Base-by-base conservation (phyloP, 2,888 invertebrate species). In the Dicyrtomina minuta region DNA sequence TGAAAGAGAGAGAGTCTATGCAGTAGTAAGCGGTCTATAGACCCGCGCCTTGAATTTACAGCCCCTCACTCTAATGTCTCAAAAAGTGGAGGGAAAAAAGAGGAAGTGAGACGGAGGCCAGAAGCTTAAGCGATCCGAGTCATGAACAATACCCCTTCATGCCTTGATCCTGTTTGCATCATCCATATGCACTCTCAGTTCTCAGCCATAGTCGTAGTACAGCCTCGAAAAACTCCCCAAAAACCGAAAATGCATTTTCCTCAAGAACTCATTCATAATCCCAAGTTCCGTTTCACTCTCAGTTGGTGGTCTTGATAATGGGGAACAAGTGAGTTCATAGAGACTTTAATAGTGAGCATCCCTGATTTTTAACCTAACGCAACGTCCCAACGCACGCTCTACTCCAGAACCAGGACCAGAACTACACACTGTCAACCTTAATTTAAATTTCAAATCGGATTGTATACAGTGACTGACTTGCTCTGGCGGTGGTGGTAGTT, bases 401-500 rank as follows among this genome's bases (percentile, higher is more conserved):
- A 33, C 33, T 8, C n/a, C n/a, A n/a, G 12, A 22, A 24, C 61
- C 26, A 46, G 46, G 24, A 61, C 20, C 27, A 33, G 39, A 27
- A 49, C 17, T 26, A 10, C 39, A 10, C 15, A n/a, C 13, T 61
- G 46, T 49, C 22, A 49, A 24, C 62, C 17, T 49, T 62, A 46
- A 62, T 62, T 62, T 62, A 49, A 62, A 62, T 62, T 62, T 49
- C 49, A 62, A 62, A 62, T 62, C 49, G 49, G 62, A 27, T 62
- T n/a, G n/a, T n/a, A n/a, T n/a, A n/a, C n/a, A n/a, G n/a, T n/a
- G n/a, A n/a, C n/a, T n/a, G n/a, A n/a, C n/a, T n/a, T n/a, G n/a
- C n/a, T n/a, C n/a, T n/a, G 62, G 27, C 49, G 24, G 26, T 8
- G 20, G 33, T 4, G 20, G 39, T 4, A 39, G n/a, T n/a, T n/a